phyloP scores from a whole-genome alignment of 2,797 vertebrate species.

The Crocidura indochinensis region DNA sequence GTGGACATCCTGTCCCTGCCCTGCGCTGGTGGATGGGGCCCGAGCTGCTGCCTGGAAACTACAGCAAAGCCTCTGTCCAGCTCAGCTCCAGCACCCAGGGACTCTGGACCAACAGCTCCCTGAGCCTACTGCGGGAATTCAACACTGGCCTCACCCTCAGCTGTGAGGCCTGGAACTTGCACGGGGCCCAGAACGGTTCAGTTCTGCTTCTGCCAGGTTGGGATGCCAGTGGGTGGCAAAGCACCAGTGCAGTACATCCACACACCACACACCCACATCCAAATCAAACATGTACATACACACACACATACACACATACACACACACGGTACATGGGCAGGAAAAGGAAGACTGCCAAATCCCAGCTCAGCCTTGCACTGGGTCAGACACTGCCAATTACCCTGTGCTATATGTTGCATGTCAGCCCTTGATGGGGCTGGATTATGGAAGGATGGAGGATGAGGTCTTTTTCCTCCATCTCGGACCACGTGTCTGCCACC shows the following conservation, averaged over 20 bases:
- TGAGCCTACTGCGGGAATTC: background rate
- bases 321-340: too few species aligned
- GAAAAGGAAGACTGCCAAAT: background rate
- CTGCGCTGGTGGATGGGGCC: constrained; percentile 69
- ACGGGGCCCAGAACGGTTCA: fast-evolving
- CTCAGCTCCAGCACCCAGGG: background rate
- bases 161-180: constrained; percentile 43
- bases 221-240: fast-evolving
- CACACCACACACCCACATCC: too few species aligned
- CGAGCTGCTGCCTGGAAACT: background rate
- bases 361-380: too few species aligned
- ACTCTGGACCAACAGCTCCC: constrained; percentile 69
- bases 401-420: too few species aligned
- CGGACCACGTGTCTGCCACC: too few species aligned
- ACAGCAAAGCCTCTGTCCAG: background rate
- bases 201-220: constrained; percentile 66
- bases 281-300: too few species aligned
- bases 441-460: too few species aligned
- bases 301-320: too few species aligned
- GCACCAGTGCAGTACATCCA: background rate
- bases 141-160: background rate
- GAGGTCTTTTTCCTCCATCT: too few species aligned
- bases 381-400: too few species aligned
- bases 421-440: too few species aligned
- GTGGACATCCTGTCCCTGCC: background rate